Conservation (phyloP, 53 echinoderm and acorn worm genomes). For the Pentamera pediparva region DNA sequence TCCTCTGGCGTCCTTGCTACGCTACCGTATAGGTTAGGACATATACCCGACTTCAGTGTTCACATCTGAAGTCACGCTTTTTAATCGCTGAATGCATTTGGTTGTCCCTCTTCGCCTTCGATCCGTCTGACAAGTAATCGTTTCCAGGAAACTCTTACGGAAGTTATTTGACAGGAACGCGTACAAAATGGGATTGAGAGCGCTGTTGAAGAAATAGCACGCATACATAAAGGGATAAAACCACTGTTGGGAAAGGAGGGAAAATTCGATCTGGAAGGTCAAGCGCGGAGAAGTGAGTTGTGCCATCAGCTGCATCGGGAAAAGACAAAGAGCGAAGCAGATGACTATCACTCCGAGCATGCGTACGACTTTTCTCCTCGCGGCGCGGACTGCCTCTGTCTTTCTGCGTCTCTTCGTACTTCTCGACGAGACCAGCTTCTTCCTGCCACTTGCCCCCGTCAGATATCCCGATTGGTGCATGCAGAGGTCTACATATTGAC, state of each 20-base stretch:
- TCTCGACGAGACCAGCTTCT: not conserved
- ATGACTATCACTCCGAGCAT: constrained; percentile 64
- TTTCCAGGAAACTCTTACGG: constrained; percentile 67
- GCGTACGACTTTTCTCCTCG: constrained; percentile 77
- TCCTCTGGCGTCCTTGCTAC: too few species aligned
- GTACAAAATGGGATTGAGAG: constrained; percentile 87
- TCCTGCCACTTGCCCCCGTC: not conserved
- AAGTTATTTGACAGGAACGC: constrained; percentile 96
- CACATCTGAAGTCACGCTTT: constrained; percentile 71
- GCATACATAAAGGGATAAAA: constrained; percentile 56
- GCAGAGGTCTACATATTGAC: constrained; percentile 3
- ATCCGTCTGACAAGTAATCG: constrained; percentile 38
- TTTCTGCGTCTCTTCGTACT: constrained; percentile 55
- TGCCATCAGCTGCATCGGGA: constrained; percentile 65
- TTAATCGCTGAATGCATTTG: constrained; percentile 47
- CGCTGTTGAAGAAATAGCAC: constrained; percentile 81
- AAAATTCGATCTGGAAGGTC: too few species aligned
- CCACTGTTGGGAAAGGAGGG: constrained; percentile 23
- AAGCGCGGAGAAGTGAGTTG: too few species aligned
- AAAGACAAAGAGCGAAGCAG: constrained; percentile 78
- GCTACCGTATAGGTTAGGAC: not conserved
- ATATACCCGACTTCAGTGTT: constrained; percentile 56
- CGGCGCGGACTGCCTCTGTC: constrained; percentile 60
- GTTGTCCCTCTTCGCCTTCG: constrained; percentile 34
- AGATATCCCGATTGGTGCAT: not conserved